Base-by-base conservation (phyloP, 2,797 vertebrate genomes). In the Harpagifer antarcticus region DNA sequence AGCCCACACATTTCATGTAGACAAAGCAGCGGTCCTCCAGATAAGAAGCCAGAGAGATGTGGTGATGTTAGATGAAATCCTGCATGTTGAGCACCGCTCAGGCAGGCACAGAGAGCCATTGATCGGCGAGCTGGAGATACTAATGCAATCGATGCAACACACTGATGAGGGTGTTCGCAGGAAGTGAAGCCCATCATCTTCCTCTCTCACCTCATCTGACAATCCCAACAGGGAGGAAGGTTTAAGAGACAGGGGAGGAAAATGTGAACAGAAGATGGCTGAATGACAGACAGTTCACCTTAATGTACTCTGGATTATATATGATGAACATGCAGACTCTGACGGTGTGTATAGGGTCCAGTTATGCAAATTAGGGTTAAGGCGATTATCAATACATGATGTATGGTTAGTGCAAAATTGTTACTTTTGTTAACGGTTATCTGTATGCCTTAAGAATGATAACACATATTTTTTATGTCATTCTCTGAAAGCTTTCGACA, bases 71-170 rank as follows among this genome's bases (percentile, higher is more conserved):
- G 61, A 67, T 69, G 48, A 91, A 94, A 83, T 68, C 82, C 71
- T 89, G 89, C 88, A 73, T 70, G 71, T 88, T 77, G 85, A 93
- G 90, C 92, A 91, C 86, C 79, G 62, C 84, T 88, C 88, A 72
- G 86, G 87, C 78, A 67, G 80, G 88, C 93, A 91, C 94, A 27
- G 92, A 88, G 89, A 87, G 87, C 74, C 92, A 96, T 93, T 67
- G 90, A 95, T 95, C 85, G 90, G 74, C 74, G 87, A 85, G 85
- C 89, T 94, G 91, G 90, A 91, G 92, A 94, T 90, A 91, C 91
- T 94, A 93, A 95, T 93, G 93, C 82, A 86, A 95, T 96, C 95
- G 76, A 96, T 96, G 93, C 92, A 65, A 69, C 49, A 63, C 85
- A 76, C 45, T 89, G 62, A 92, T 62, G 79, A 91, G 86, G 74